Conservation (phyloP, 2,113 vertebrate species). For the Procavia capensis region DNA sequence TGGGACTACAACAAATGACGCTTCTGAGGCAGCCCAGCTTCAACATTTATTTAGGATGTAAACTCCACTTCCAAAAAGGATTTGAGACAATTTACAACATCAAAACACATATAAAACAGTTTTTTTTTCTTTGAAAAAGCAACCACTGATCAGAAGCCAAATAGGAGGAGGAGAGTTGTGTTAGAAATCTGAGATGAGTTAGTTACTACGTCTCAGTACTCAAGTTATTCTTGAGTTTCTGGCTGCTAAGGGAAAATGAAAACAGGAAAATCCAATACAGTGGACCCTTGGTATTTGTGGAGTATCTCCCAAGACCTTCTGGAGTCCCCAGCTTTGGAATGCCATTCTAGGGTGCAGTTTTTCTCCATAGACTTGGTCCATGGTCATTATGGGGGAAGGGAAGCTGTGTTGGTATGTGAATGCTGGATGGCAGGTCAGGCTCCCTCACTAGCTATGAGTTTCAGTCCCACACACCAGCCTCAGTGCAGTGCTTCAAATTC, state of each 20-base stretch:
- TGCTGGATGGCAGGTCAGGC: neutral
- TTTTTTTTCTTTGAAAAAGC: neutral
- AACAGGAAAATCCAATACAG: neutral
- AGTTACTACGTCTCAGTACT: neutral
- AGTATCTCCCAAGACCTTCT: neutral
- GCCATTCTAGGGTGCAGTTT: neutral
- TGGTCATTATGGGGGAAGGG: neutral
- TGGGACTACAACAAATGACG: constrained; percentile 41
- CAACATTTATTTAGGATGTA: constrained; percentile 58
- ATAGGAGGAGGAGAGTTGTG: neutral
- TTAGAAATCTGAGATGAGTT: constrained; percentile 56
- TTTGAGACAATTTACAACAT: constrained; percentile 20
- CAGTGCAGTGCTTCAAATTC: neutral
- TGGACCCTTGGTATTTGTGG: neutral
- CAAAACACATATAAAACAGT: constrained; percentile 35
- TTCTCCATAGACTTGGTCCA: neutral
- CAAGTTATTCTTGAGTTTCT: neutral
- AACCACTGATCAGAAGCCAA: constrained; percentile 22
- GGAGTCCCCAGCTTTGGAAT: constrained; percentile 10
- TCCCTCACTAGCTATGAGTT: neutral
- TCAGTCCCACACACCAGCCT: neutral
- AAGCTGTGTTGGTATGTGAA: neutral
- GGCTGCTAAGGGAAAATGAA: constrained; percentile 18
- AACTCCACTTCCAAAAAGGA: constrained; percentile 29
- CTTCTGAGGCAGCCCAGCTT: constrained; percentile 68